These are phyloP conservation scores for Incurvaria masculella DNA, from an alignment of 2,888 invertebrate species.

Conservation along the genomic window DNA sequence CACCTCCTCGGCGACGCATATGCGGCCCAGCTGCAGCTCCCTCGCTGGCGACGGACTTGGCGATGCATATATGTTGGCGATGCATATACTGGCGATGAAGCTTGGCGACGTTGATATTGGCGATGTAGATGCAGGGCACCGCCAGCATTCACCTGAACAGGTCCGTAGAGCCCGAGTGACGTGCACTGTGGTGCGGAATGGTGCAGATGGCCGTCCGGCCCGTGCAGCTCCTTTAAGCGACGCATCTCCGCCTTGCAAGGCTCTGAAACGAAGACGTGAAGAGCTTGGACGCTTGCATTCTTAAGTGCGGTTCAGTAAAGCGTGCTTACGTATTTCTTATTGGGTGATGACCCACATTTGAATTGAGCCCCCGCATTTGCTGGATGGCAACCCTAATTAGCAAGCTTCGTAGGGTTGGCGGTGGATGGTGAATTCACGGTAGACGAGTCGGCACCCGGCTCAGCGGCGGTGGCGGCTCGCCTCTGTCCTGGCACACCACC, in stretches of 20 bases:
- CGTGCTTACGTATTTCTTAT: slow-evolving; percentile 1
- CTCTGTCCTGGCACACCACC: too few species aligned
- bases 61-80: too few species aligned
- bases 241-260: slow-evolving; percentile 42
- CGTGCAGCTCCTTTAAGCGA: slow-evolving; percentile 44
- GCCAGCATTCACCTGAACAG: slow-evolving; percentile 33
- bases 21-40: background rate
- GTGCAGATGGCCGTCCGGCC: slow-evolving; percentile 36
- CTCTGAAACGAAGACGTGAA: slow-evolving; percentile 23
- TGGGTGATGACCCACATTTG: background rate
- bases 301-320: slow-evolving; percentile 1
- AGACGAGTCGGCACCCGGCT: background rate
- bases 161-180: slow-evolving; percentile 42
- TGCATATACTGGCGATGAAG: too few species aligned
- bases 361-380: slow-evolving; percentile 1
- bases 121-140: too few species aligned
- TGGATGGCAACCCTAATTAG: slow-evolving; percentile 1
- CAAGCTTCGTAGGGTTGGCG: slow-evolving; percentile 1
- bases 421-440: slow-evolving; percentile 1
- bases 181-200: slow-evolving; percentile 45
- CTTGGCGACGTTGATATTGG: too few species aligned
- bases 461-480: too few species aligned
- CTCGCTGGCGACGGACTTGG: background rate
- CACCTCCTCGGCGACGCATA: too few species aligned
- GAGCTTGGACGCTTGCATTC: background rate